These are phyloP conservation scores for Tethya wilhelma DNA, from an alignment of 37 sponge, comb jelly and placozoan genomes.

Conservation along the genomic window DNA sequence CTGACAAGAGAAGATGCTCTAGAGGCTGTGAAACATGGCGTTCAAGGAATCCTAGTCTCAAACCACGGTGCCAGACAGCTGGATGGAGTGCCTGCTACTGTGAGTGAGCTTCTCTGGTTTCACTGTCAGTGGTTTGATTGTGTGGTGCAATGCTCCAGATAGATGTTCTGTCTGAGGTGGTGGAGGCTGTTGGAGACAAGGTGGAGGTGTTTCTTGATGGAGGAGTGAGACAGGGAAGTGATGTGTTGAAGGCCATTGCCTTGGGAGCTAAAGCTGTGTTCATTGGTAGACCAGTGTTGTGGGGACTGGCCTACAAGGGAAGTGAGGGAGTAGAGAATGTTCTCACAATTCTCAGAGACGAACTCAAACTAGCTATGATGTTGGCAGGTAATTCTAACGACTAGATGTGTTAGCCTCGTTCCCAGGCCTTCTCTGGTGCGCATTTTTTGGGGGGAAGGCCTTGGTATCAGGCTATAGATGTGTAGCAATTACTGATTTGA, in stretches of 20 bases:
- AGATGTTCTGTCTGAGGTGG: too few species aligned
- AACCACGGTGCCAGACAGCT: constrained; percentile 92
- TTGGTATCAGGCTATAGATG: not conserved
- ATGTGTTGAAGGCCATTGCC: too few species aligned
- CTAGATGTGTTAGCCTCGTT: too few species aligned
- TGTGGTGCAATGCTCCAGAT: too few species aligned
- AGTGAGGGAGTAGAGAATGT: constrained; percentile 72
- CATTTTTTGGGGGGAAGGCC: too few species aligned
- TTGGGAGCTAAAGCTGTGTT: too few species aligned
- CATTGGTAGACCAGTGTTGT: too few species aligned
- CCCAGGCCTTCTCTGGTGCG: too few species aligned
- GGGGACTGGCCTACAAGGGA: constrained; percentile 81
- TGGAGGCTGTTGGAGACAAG: constrained; percentile 61
- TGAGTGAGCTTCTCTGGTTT: constrained; percentile 27
- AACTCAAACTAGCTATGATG: too few species aligned
- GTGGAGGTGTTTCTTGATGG: constrained; percentile 87
- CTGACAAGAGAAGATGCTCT: constrained; percentile 80
- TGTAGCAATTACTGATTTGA: not conserved
- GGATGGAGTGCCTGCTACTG: constrained; percentile 79
- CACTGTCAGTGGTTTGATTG: constrained; percentile 10
- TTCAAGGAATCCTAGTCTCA: constrained; percentile 81
- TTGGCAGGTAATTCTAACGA: constrained; percentile 62
- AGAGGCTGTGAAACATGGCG: constrained; percentile 65
- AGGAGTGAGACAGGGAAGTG: constrained; percentile 85
- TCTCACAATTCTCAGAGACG: constrained; percentile 63